Evolutionary conservation across 2,888 invertebrate species (phyloP), one percentile per base, ranked within the genome.

Genomic region (Cabera pusaria): DNA sequence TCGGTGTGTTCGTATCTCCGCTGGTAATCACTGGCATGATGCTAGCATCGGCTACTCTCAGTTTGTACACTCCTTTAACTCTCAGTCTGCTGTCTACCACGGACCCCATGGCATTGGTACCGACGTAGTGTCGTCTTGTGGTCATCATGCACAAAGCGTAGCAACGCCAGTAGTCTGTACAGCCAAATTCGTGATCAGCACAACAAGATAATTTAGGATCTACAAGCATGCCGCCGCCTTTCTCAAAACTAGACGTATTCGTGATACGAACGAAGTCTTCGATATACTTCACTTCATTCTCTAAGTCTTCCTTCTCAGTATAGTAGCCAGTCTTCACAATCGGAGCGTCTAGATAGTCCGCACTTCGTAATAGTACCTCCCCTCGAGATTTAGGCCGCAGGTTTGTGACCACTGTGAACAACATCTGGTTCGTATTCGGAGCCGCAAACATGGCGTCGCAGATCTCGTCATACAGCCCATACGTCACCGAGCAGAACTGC

Each of bases 31-130:
- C 81, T 0, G 94, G 95, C 93, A 95, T 95, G 9, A 95, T 91
- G 16, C 93, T 93, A 0, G 93, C 93, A 64, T 94, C 94, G 0
- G 90, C 90, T 0, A 94, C 93, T 14, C 94, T 78, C 1, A 94
- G 72, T 6, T 91, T 90, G 5, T 82, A 62, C 0, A 93, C 79
- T 0, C 93, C 93, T 26, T 91, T 85, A 0, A 94, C 91, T 27
- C 80, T 82, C 1, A 94, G 69, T 21, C 91, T 67, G 0, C 91
- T 86, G 69, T 92, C 92, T 0, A 94, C 93, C 1, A 94, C 94
- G 0, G 93, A 91, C 0, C 93, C 94, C 93, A 95, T 93, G 65
- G 93, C 93, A 35, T 91, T 91, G 0, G 94, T 93, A 0, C 93
- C 91, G 0, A 90, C 81, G 0, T 92, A 93, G 69, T 94, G 94